A percentile compares a stretch with the other conserved stretches of the same genome.
phyloP scores from a whole-genome alignment of 2,797 vertebrate genomes.

The Arnoldichthys spilopterus region DNA sequence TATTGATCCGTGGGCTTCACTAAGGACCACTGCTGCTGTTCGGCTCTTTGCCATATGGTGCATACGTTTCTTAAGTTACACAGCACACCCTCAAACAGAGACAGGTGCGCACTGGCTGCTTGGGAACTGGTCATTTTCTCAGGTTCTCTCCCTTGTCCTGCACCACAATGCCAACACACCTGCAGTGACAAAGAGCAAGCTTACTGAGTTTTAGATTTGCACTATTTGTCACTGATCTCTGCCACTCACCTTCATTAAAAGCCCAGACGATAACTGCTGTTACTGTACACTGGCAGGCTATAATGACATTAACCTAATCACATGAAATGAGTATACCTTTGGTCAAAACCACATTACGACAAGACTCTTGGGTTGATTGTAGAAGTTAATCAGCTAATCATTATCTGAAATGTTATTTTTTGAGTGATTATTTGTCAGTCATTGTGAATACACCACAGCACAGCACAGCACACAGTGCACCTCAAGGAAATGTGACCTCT shows the following conservation, averaged over 20 bases:
- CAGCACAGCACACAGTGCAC: too few relatives aligned
- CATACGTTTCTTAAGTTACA: conserved; percentile 69
- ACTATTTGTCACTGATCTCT: conserved; percentile 29
- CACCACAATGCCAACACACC: conserved; percentile 35
- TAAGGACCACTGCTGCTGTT: conserved; percentile 63
- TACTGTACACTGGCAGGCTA: conserved; percentile 13
- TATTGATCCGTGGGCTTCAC: conserved; percentile 48
- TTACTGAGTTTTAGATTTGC: conserved; percentile 13
- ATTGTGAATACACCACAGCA: too few relatives aligned
- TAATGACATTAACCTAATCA: not conserved
- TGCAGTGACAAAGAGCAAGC: conserved; percentile 32
- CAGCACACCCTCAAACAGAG: conserved; percentile 49
- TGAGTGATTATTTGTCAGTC: not conserved
- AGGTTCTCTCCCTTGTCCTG: conserved; percentile 51
- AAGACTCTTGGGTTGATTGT: not conserved
- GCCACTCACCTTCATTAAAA: conserved; percentile 30
- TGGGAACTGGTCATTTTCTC: conserved; percentile 64
- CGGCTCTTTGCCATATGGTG: conserved; percentile 72
- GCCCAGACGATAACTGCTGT: not conserved
- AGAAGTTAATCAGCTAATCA: not conserved
- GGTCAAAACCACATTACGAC: not conserved
- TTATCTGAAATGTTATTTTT: not conserved
- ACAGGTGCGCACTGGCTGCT: conserved; percentile 55
- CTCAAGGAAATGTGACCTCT: too few relatives aligned
- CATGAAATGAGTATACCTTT: not conserved